phyloP scores from a whole-genome alignment of 2,113 vertebrate genomes.

The Meleagris gallopavo region DNA sequence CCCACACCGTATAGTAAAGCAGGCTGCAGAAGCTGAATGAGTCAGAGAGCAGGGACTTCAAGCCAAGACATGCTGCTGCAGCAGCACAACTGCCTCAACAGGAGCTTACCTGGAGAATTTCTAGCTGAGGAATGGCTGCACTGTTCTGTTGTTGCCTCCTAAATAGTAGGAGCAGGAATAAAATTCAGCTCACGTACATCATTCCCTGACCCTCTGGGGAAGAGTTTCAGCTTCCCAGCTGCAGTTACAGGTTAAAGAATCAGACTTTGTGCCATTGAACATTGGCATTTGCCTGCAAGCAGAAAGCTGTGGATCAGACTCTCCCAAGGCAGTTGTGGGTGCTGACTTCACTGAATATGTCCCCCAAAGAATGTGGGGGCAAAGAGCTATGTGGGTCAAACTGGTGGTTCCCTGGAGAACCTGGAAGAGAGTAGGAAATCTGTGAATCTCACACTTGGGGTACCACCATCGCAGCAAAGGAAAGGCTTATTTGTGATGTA shows the following conservation, averaged over 20 bases:
- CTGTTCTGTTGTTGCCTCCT: not conserved
- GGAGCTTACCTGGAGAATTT: not conserved
- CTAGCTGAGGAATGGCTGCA: not conserved
- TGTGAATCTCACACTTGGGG: not conserved
- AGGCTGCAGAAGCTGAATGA: not conserved
- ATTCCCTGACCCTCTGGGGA: accelerated
- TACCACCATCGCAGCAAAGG: not conserved
- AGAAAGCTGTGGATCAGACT: not conserved
- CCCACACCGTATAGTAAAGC: not conserved
- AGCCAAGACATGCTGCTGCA: not conserved
- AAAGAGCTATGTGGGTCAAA: not conserved
- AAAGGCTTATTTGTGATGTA: accelerated
- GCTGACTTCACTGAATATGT: not conserved
- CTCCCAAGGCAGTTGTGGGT: not conserved
- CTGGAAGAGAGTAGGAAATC: not conserved
- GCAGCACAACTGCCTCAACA: not conserved
- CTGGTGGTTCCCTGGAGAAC: not conserved
- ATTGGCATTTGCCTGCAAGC: accelerated
- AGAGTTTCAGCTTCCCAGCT: not conserved
- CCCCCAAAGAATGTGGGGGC: not conserved
- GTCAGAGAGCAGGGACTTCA: not conserved
- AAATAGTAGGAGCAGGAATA: not conserved
- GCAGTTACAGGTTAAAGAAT: not conserved
- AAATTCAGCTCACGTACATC: not conserved
- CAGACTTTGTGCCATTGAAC: not conserved